Conservation (phyloP, 1,140 invertebrate species). For the Bombyx mandarina region DNA sequence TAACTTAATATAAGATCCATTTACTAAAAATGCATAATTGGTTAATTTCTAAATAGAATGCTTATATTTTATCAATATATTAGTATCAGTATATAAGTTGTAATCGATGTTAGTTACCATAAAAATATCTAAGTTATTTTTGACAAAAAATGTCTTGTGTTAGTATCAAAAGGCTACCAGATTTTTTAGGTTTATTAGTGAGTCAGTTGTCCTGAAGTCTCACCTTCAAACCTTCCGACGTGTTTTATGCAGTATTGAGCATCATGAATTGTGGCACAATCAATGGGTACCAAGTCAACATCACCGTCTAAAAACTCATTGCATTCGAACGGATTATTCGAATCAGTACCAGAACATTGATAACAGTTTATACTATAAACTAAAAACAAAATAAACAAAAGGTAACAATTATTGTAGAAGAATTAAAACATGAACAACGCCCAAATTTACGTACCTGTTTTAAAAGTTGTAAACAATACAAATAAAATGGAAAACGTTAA, state of each 20-base stretch:
- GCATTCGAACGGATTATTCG: conserved; percentile 86
- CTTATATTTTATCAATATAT: too few relatives aligned
- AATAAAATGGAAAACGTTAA: neutral
- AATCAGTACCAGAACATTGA: conserved; percentile 88
- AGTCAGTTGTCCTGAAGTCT: conserved; percentile 18
- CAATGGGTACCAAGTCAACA: conserved; percentile 77
- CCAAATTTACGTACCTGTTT: conserved; percentile 25
- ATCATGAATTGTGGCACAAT: conserved; percentile 85
- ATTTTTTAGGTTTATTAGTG: conserved; percentile 57
- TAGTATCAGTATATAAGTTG: too few relatives aligned
- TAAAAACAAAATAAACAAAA: conserved; percentile 52
- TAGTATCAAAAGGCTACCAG: neutral
- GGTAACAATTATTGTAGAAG: conserved; percentile 15
- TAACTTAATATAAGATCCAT: too few relatives aligned
- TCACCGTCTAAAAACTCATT: conserved; percentile 84
- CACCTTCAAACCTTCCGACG: conserved; percentile 94
- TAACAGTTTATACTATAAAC: conserved; percentile 84
- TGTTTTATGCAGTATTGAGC: conserved; percentile 95
- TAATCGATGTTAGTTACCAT: too few relatives aligned
- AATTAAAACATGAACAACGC: conserved; percentile 25
- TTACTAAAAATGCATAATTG: too few relatives aligned
- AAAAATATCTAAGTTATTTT: neutral
- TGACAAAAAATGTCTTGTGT: neutral
- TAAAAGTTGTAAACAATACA: conserved; percentile 12
- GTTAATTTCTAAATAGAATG: too few relatives aligned